phyloP scores from a whole-genome alignment of 1,140 invertebrate species.

The Aphelinus certus region DNA sequence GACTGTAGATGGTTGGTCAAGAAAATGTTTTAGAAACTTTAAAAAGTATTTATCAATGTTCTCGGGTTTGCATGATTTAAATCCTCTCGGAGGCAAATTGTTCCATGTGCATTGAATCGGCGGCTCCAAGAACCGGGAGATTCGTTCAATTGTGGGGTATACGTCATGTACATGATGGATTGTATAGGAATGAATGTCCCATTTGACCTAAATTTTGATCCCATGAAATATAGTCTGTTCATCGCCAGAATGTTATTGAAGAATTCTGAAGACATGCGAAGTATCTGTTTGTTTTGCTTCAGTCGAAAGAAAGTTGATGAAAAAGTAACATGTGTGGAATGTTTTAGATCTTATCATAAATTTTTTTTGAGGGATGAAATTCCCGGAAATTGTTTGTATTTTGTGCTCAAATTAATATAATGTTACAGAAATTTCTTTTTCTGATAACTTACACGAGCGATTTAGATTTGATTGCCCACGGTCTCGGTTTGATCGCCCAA shows the following conservation, averaged over 20 bases:
- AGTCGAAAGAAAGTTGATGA: no score
- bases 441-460: no score
- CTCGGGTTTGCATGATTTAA: not conserved
- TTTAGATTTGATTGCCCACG: no score
- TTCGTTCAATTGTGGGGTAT: not conserved
- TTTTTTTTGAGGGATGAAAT: no score
- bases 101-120: not conserved
- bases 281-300: no score
- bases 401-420: no score
- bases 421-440: no score
- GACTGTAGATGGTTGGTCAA: not conserved
- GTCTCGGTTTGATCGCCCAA: no score
- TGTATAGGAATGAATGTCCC: not conserved
- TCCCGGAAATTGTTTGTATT: no score
- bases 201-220: not conserved
- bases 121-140: not conserved
- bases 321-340: no score
- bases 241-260: not conserved
- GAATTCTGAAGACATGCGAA: not conserved
- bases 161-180: slow-evolving; percentile 1
- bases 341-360: no score
- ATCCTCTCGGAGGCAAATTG: not conserved
- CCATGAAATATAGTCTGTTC: not conserved
- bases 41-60: not conserved
- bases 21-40: not conserved